phyloP scores from a whole-genome alignment of 2,113 vertebrate genomes.

The Pandion haliaetus region DNA sequence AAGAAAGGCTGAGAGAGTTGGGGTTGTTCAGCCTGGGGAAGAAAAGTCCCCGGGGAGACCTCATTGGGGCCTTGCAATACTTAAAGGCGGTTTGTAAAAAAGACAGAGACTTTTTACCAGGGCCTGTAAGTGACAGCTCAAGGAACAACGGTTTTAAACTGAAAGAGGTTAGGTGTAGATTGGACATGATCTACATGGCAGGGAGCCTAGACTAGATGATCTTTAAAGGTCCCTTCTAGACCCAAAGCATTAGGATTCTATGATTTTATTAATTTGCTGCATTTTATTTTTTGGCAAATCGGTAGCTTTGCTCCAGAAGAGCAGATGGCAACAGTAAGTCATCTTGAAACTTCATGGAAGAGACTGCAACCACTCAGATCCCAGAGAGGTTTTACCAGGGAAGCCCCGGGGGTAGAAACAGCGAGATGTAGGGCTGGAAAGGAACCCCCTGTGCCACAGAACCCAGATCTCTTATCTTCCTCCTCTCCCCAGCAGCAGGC shows the following conservation, averaged over 20 bases:
- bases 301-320: background rate
- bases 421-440: background rate
- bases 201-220: background rate
- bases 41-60: background rate
- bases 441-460: accelerated
- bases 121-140: background rate
- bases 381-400: background rate
- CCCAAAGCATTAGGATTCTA: background rate
- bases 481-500: background rate
- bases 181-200: background rate
- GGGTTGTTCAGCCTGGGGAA: background rate
- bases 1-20: background rate
- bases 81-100: background rate
- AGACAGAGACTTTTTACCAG: background rate
- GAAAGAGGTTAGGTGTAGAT: background rate
- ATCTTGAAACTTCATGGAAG: background rate
- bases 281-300: background rate
- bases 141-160: background rate
- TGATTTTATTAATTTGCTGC: background rate
- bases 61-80: background rate
- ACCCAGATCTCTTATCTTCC: background rate
- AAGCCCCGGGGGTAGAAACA: background rate
- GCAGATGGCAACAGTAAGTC: background rate
- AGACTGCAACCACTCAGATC: background rate
- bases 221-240: background rate